phyloP scores from a whole-genome alignment of 2,888 invertebrate genomes.

The Lasius fuliginosus region DNA sequence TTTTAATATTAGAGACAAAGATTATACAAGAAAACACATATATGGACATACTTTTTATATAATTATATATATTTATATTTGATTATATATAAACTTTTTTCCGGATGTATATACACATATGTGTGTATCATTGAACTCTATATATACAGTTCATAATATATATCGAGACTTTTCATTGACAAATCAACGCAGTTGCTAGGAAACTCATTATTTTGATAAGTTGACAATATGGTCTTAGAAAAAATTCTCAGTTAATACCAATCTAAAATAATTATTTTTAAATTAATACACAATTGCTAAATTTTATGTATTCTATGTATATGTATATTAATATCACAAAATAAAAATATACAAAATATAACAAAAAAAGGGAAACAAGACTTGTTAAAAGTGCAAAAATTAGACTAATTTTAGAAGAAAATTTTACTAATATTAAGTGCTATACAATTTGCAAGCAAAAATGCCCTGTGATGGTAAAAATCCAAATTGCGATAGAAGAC shows the following conservation, averaged over 20 bases:
- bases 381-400: too few relatives aligned
- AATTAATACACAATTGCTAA: conserved; percentile 20
- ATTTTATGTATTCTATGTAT: conserved; percentile 9
- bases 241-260: background rate
- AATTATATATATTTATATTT: too few relatives aligned
- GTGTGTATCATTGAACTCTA: background rate
- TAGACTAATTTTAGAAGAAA: conserved; percentile 19
- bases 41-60: too few relatives aligned
- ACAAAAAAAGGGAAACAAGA: background rate
- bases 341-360: conserved; percentile 38
- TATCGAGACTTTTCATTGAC: background rate
- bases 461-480: conserved; percentile 85
- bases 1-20: too few relatives aligned
- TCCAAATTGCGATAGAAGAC: conserved; percentile 80
- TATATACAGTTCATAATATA: background rate
- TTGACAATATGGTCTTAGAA: conserved; percentile 11
- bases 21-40: too few relatives aligned
- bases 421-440: background rate
- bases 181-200: conserved; percentile 34
- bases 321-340: background rate
- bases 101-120: too few relatives aligned
- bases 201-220: conserved; percentile 33
- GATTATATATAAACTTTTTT: too few relatives aligned
- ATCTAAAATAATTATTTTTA: background rate
- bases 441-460: conserved; percentile 40